Percentiles rank a stretch among this genome's conserved stretches.
These are phyloP conservation scores for Amazona ochrocephala DNA, from an alignment of 2,797 vertebrate genomes.

Conservation along the genomic window DNA sequence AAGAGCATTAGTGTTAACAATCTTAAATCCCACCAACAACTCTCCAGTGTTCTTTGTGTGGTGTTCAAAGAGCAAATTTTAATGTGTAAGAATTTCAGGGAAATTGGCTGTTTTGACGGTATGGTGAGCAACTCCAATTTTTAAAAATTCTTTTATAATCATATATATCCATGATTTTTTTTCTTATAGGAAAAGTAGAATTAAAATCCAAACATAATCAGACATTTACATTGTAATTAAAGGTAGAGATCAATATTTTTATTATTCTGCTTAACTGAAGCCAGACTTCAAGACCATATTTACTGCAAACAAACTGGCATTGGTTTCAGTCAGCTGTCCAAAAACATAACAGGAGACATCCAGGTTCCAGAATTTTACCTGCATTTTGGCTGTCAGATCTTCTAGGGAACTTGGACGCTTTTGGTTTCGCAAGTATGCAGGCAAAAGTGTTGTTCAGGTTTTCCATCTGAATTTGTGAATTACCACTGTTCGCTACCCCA, in stretches of 20 bases:
- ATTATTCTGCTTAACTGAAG: not conserved
- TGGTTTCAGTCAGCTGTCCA: not conserved
- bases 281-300: not conserved
- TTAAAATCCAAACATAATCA: not conserved
- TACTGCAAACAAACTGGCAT: not conserved
- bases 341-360: not conserved
- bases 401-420: not conserved
- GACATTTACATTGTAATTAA: not conserved
- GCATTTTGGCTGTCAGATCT: not conserved
- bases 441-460: not conserved
- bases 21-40: not conserved
- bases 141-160: not conserved
- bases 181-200: not conserved
- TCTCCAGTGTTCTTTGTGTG: not conserved
- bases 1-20: not conserved
- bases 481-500: not conserved
- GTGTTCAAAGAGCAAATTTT: not conserved
- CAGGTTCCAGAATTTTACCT: not conserved
- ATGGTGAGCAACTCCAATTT: not conserved
- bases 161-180: not conserved
- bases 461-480: not conserved
- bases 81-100: not conserved
- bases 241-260: not conserved
- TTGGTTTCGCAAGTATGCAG: not conserved
- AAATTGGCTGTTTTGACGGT: not conserved